phyloP scores from a whole-genome alignment of 2,797 vertebrate genomes.

The Harpagifer antarcticus region DNA sequence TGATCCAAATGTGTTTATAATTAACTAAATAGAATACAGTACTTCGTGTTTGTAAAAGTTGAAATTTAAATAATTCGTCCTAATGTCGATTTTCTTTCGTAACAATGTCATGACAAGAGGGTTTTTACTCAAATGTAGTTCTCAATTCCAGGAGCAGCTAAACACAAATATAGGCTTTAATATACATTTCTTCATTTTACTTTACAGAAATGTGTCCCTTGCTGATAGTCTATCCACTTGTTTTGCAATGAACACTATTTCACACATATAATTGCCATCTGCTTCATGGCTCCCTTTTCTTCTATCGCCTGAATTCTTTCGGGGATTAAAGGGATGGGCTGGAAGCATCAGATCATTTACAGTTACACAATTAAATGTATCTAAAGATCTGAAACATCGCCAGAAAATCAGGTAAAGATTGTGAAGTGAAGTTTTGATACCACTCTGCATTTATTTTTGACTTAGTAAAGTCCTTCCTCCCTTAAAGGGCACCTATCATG shows the following conservation, averaged over 20 bases:
- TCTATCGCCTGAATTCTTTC: conserved; percentile 26
- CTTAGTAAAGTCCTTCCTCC: not conserved
- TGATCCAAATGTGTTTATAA: not conserved
- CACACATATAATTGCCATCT: conserved; percentile 58
- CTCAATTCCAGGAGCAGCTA: not conserved
- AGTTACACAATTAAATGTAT: not conserved
- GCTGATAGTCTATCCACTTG: conserved; percentile 19
- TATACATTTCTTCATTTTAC: conserved; percentile 5
- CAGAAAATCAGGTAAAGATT: not conserved
- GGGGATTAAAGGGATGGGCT: conserved; percentile 19
- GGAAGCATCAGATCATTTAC: not conserved
- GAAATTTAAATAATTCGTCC: not conserved
- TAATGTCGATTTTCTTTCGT: not conserved
- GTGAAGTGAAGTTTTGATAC: not conserved
- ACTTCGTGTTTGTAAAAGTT: not conserved
- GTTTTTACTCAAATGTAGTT: not conserved
- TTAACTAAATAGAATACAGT: not conserved
- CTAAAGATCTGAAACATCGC: not conserved
- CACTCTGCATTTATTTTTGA: not conserved
- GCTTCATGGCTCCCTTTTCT: conserved; percentile 34
- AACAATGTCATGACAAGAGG: not conserved
- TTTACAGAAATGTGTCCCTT: conserved; percentile 23
- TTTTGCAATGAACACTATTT: conserved; percentile 49
- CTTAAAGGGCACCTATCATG: no score
- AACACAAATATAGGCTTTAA: not conserved